Evolutionary conservation across 2,113 vertebrate species (phyloP).

Genomic region (Spermophilus dauricus): DNA sequence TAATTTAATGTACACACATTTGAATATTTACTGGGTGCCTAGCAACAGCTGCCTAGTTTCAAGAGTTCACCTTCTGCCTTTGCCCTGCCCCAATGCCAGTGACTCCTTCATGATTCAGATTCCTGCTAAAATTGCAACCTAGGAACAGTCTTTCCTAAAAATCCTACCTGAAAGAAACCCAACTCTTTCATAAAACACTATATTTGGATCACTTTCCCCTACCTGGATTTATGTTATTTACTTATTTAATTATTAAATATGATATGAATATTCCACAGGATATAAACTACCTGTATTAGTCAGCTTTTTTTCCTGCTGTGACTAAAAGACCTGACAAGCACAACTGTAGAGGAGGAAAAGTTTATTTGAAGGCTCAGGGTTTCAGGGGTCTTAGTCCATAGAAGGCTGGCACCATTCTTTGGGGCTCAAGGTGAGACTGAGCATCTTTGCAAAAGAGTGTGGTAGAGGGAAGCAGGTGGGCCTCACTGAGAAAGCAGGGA

Average conservation of each 20-base stretch:
- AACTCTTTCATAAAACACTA: background rate
- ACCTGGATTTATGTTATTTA: background rate
- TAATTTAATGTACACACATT: background rate
- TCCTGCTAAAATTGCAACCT: background rate
- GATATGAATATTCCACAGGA: background rate
- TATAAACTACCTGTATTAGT: background rate
- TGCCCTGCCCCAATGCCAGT: background rate
- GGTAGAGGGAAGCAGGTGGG: no score
- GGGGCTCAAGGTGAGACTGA: no score
- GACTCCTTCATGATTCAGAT: background rate
- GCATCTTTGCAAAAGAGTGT: no score
- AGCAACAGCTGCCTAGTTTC: background rate
- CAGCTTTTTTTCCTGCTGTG: no score
- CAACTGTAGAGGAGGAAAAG: no score
- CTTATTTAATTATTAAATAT: background rate
- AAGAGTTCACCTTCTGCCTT: background rate
- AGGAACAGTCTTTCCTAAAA: background rate
- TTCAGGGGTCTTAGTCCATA: no score
- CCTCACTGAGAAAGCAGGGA: no score
- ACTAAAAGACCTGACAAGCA: no score
- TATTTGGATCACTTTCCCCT: background rate
- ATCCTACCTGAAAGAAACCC: background rate
- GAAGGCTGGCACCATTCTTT: no score
- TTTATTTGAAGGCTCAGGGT: no score
- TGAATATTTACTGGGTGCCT: background rate